Evolutionary conservation across 2,888 invertebrate genomes (phyloP), one percentile per base, ranked within the genome.

Genomic region (Ormyrus nitidulus): DNA sequence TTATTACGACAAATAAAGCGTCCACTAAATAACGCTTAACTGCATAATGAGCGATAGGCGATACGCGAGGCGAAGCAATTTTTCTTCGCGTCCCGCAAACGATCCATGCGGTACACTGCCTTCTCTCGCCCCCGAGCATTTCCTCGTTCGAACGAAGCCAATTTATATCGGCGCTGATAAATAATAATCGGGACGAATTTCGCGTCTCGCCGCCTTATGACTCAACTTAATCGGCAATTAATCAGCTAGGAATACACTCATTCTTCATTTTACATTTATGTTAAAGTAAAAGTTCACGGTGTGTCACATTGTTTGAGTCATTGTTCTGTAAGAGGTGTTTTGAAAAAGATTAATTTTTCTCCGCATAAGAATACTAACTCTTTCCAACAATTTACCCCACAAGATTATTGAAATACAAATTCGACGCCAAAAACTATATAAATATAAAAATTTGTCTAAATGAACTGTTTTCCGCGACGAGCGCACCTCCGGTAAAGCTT

Each of bases 101-200:
- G 19, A 54, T 72, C 19, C 19, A 2, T 1, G 19, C 19, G 19
- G 19, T 19, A 19, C 19, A 19, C 19, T 19, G 19, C 19, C 19
- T 19, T 19, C 19, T 19, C 19, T 19, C n/a, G 19, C 5, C 5
- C 19, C 48, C 11, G 58, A 48, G 34, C 11, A n/a, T 70, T 62
- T 76, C 66, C 66, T 58, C 62, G 54, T 34, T 61, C 62, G 19
- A 77, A 64, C 70, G 65, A 77, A 65, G 48, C 10, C 54, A 56
- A 68, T 68, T 73, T 78, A 78, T 78, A 78, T 73, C 78, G 58
- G 44, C 8, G 44, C 62, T 73, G 78, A 78, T 78, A 78, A 78
- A 61, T 44, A 61, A 54, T 68, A 72, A 73, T 73, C 72, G 49
- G 10, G 70, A n/a, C 48, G 53, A 34, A 46, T 59, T 71, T 59